Evolutionary conservation across 2,888 invertebrate species (phyloP), one percentile per base, ranked within the genome.

Genomic region (Pterostichus madidus): DNA sequence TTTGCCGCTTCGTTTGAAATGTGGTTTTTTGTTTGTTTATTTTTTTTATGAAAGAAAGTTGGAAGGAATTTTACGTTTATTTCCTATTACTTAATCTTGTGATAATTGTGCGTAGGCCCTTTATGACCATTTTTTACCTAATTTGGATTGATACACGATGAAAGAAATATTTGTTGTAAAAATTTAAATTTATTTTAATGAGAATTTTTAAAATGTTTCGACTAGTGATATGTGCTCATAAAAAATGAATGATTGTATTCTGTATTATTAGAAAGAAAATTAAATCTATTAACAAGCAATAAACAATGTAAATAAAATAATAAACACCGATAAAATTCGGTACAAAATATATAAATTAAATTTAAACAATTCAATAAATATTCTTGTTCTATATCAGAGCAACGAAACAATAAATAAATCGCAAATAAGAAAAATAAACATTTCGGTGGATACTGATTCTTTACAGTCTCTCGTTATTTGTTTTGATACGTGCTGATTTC

Each of bases 51-150:
- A 64, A 64, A 71, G 68, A 71, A 71, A 71, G 68, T 71, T 56
- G 0, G 35, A 5, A 11, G 35, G 64, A 71, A 71, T 44, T 71
- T 71, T 39, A 10, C 10, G 24, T 68, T 68, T 71, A 71, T 71
- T 71, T 71, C 46, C 68, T 44, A 71, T 71, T 71, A 71, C 68
- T 71, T 71, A 39, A 59, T 59, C 61, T 49, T 49, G 46, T 61
- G 61, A 61, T 61, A n/a, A 61, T 64, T 64, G 35, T 64, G 61
- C 32, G 61, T 61, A 61, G 61, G 61, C 61, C 56, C 32, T 61
- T 61, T 61, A 64, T 64, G 32, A 5, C 64, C 49, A 49, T 35
- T 35, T 59, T 35, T 61, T 13, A 35, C 64, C 13, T 64, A 64
- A 32, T 64, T 64, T 24, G 59, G 59, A 59, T 31, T 24, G 64